Conservation (phyloP, 2,888 invertebrate species). For the Mesorhabditis belari region DNA sequence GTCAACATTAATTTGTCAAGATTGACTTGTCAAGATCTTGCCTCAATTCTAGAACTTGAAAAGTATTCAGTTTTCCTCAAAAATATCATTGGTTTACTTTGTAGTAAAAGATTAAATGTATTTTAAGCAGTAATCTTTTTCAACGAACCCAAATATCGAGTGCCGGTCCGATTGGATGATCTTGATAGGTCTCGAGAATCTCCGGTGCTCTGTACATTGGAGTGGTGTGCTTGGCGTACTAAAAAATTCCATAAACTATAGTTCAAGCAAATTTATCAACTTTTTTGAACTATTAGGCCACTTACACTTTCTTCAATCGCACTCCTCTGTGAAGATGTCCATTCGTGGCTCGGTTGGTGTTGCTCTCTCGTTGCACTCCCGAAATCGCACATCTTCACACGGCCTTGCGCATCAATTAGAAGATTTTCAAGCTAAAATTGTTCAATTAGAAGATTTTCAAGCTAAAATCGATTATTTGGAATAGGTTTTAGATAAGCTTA, state of each 20-base stretch:
- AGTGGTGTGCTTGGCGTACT: constrained; percentile 62
- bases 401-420: constrained; percentile 75
- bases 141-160: constrained; percentile 78
- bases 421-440: constrained; percentile 73
- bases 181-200: constrained; percentile 94
- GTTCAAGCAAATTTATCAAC: neutral
- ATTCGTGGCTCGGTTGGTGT: constrained; percentile 75
- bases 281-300: neutral
- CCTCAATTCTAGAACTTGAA: too few relatives aligned
- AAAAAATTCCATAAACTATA: too few relatives aligned
- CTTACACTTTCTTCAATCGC: constrained; percentile 82
- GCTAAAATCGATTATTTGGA: constrained; percentile 39
- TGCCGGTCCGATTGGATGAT: constrained; percentile 80
- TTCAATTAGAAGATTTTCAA: constrained; percentile 86
- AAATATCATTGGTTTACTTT: too few relatives aligned
- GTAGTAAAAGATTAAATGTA: too few relatives aligned
- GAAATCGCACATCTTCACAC: constrained; percentile 90
- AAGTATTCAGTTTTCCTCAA: too few relatives aligned
- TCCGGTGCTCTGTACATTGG: constrained; percentile 91
- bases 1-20: neutral
- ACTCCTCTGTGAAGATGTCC: constrained; percentile 84
- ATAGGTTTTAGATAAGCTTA: neutral
- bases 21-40: too few relatives aligned
- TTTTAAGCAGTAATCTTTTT: too few relatives aligned
- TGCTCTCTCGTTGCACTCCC: constrained; percentile 81